Base-by-base conservation (phyloP, 2,113 vertebrate species). In the Gavia stellata region DNA sequence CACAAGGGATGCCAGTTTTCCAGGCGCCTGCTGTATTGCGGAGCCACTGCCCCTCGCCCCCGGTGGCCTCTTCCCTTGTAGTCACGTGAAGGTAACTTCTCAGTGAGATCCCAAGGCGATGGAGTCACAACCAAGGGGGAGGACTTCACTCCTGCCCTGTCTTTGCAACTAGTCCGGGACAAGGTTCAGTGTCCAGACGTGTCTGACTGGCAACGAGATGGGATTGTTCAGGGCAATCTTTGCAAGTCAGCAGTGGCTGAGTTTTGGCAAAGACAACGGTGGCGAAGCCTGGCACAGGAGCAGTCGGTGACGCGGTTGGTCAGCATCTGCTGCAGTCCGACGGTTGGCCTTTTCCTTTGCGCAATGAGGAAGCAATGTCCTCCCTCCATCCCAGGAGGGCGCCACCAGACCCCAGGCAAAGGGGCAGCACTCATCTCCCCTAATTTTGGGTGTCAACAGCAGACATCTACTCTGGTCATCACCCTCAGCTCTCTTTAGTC, bases 161-260 rank as follows among this genome's bases (percentile, higher is more conserved):
- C 81, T 87, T 75, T 82, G 70, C 92, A 90, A 31, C 62, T n/a
- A 42, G 66, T 42, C 81, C 92, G 53, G 96, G 87, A 95, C 94
- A 95, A 94, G 94, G 96, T 90, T 95, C 94, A 95, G 91, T 7
- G 66, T 85, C 90, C 36, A 61, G 94, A 92, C 4, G 0, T 65
- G 91, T 88, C 71, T 5, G 23, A 62, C 45, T 95, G 96, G 80
- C 96, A 93, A 19, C 0, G 6, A 33, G 68, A 80, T 49, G 85
- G 85, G 78, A 45, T 38, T 15, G 0, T 91, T 94, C 93, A 72
- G 91, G 81, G 78, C 84, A 49, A 18, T 29, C 36, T 81, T 65
- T 91, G 93, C 84, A n/a, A 91, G 84, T 90, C 94, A 95, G 94
- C 89, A 92, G 78, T 28, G 36, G 25, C 78, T 85, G 91, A 62